Conservation (phyloP, 2,113 vertebrate species). For the Macroglossus sobrinus region DNA sequence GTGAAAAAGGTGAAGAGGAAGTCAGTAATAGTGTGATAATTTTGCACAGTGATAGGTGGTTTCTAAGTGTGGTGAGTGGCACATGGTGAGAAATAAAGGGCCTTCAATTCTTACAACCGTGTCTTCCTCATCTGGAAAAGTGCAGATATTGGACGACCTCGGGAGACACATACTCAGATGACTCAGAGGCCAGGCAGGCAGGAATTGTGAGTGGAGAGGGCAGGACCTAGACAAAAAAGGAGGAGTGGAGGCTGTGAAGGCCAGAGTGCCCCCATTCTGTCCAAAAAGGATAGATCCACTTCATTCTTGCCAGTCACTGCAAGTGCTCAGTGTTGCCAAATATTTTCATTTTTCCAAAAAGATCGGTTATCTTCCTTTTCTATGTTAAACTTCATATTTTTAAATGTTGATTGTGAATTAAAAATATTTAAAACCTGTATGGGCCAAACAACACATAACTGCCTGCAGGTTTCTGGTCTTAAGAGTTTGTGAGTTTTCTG, state of each 20-base stretch:
- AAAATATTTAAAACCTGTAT: background rate
- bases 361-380: background rate
- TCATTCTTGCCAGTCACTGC: background rate
- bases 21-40: background rate
- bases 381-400: background rate
- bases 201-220: background rate
- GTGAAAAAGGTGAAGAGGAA: background rate
- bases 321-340: fast-evolving
- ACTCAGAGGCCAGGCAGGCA: background rate
- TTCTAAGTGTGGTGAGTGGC: background rate
- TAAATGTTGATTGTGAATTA: background rate
- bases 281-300: no score
- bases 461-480: background rate
- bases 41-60: background rate
- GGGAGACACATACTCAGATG: background rate
- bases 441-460: background rate
- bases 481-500: background rate
- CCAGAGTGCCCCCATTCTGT: background rate
- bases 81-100: background rate
- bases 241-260: no score
- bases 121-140: background rate
- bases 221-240: background rate
- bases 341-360: background rate
- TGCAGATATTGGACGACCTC: background rate
- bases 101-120: background rate